Evolutionary conservation across 2,113 vertebrate species (phyloP).

Genomic region (Haplotaxodon microlepis): DNA sequence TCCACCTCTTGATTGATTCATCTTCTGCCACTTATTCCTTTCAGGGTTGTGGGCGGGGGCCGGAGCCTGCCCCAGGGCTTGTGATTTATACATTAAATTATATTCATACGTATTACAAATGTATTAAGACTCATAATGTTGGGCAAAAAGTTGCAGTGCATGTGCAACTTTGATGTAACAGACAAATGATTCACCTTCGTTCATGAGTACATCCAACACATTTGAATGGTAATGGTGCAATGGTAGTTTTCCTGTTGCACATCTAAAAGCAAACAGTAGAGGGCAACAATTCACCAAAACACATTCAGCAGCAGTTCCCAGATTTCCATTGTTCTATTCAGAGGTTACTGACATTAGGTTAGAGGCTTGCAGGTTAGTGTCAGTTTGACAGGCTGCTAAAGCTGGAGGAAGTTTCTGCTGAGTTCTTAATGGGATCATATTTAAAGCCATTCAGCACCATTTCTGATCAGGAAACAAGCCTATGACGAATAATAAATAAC

Average conservation of each 20-base stretch:
- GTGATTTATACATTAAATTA: background rate
- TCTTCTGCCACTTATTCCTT: background rate
- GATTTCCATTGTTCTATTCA: background rate
- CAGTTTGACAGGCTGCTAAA: background rate
- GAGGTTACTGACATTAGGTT: background rate
- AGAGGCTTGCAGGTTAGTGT: background rate
- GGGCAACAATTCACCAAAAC: constrained; percentile 16
- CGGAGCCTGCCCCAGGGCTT: background rate
- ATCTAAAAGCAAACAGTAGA: constrained; percentile 9
- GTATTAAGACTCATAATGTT: background rate
- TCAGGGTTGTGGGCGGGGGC: background rate
- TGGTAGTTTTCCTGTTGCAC: background rate
- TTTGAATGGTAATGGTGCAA: background rate
- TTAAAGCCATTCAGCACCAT: background rate
- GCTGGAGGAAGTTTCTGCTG: background rate
- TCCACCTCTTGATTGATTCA: background rate
- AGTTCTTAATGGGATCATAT: background rate
- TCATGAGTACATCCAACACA: background rate
- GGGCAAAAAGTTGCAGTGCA: background rate
- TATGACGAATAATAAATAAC: background rate
- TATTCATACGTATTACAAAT: background rate
- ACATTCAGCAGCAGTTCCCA: background rate
- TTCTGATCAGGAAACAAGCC: background rate
- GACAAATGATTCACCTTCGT: background rate
- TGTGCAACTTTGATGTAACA: background rate